Conservation (phyloP, 2,113 vertebrate species). For the Sakesphorus luctuosus region DNA sequence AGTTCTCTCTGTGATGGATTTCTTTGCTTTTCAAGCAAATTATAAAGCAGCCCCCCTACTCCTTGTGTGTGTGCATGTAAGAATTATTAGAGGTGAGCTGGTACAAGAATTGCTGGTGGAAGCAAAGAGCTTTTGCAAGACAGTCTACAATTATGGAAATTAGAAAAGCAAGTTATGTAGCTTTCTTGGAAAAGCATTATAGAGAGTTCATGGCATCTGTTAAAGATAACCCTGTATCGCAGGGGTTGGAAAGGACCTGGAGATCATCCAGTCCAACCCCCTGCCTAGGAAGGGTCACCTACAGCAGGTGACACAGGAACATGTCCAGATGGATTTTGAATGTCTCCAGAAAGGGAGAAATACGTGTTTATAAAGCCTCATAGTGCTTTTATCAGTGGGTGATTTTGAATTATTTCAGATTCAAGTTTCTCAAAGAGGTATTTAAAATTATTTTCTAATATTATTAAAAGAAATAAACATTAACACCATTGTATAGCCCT, state of each 20-base stretch:
- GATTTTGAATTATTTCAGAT: neutral
- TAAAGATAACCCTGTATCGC: neutral
- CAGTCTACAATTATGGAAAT: neutral
- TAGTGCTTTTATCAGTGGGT: neutral
- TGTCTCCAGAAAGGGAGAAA: neutral
- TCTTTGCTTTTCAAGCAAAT: neutral
- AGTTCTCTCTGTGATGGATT: neutral
- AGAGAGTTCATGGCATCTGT: neutral
- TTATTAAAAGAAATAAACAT: neutral
- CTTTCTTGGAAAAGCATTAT: neutral
- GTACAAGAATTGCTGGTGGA: neutral
- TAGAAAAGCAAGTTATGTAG: neutral
- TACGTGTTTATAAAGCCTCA: neutral
- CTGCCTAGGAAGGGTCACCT: neutral
- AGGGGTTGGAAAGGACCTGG: neutral
- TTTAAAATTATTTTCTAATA: neutral
- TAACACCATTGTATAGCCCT: fast-evolving
- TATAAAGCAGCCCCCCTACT: neutral
- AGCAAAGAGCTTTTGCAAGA: neutral
- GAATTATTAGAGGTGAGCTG: neutral
- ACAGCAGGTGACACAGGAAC: neutral
- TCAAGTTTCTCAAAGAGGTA: neutral
- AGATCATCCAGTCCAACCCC: neutral
- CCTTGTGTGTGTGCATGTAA: neutral
- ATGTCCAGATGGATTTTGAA: neutral